Conservation (phyloP, 2,888 invertebrate genomes). For the Habroteleia sp. region DNA sequence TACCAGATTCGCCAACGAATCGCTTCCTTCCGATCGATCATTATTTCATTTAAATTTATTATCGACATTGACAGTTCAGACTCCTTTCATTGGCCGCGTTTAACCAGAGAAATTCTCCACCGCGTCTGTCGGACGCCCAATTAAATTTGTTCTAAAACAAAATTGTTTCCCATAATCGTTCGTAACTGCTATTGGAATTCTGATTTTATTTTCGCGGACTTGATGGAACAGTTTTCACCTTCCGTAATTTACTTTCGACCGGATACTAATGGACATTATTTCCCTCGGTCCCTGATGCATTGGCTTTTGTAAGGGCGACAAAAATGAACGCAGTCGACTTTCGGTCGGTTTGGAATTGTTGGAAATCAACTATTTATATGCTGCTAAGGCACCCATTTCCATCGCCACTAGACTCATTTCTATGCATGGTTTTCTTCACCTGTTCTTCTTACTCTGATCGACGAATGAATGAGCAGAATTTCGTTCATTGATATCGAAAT, state of each 20-base stretch:
- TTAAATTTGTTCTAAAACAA: slow-evolving; percentile 7
- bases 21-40: slow-evolving; percentile 35
- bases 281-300: slow-evolving; percentile 13
- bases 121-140: not conserved
- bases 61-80: slow-evolving; percentile 7
- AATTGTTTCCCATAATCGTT: not conserved
- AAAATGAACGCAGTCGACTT: slow-evolving; percentile 33
- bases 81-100: slow-evolving; percentile 13
- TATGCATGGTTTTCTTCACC: slow-evolving; percentile 38
- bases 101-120: not conserved
- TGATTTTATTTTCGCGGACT: not conserved
- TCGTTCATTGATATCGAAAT: slow-evolving; percentile 12
- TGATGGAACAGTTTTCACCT: not conserved
- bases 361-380: slow-evolving; percentile 54
- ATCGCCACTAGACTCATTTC: slow-evolving; percentile 41
- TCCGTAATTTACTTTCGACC: not conserved
- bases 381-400: slow-evolving; percentile 28
- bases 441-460: slow-evolving; percentile 31
- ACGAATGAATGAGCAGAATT: slow-evolving; percentile 12
- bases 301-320: slow-evolving; percentile 28
- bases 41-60: slow-evolving; percentile 40
- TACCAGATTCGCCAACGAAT: slow-evolving; percentile 11
- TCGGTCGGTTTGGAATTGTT: slow-evolving; percentile 19
- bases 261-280: not conserved
- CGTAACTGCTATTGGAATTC: not conserved